Evolutionary conservation across 2,113 vertebrate genomes (phyloP), one percentile per base, ranked within the genome.

Genomic region (Prolemur simus): DNA sequence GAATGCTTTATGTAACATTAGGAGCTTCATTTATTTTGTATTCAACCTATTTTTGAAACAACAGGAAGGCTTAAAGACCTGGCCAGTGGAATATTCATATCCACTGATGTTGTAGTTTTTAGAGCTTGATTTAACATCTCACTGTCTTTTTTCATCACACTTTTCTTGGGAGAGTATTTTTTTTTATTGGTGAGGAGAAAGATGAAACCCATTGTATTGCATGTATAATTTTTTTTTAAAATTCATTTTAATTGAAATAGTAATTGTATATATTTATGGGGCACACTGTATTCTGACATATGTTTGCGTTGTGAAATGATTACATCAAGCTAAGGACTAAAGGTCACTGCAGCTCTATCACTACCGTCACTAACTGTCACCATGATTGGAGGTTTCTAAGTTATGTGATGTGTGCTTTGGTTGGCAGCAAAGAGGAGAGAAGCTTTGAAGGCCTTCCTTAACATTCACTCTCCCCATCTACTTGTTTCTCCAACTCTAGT

Each of bases 1-100:
- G 15, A 60, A 52, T 29, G 58, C 49, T 69, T 60, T 85, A 0
- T 71, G 83, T 80, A 32, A 64, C 23, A 3, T 25, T 21, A 9
- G 78, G 91, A 86, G 49, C 87, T 17, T 76, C 27, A 3, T 82
- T 93, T 80, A 68, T 90, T 95, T 89, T 80, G 63, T 89, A 63
- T 83, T 96, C 87, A 84, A 74, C 76, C 39, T 63, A 13, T 15
- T n/a, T 94, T 87, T 71, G 52, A 86, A 37, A 76, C 0, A 5
- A 27, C 4, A 29, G 58, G 14, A 83, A 25, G 39, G 37, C 73
- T 66, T 49, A n/a, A 32, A 92, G 64, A 42, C 23, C 29, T 54
- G 9, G n/a, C 63, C 64, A n/a, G 21, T 63, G 49, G 52, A 68
- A 66, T 66, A n/a, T 77, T 90, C 39, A 45, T 60, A 49, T 17